Conservation (phyloP, 2,797 vertebrate species). For the Margarornis squamiger region DNA sequence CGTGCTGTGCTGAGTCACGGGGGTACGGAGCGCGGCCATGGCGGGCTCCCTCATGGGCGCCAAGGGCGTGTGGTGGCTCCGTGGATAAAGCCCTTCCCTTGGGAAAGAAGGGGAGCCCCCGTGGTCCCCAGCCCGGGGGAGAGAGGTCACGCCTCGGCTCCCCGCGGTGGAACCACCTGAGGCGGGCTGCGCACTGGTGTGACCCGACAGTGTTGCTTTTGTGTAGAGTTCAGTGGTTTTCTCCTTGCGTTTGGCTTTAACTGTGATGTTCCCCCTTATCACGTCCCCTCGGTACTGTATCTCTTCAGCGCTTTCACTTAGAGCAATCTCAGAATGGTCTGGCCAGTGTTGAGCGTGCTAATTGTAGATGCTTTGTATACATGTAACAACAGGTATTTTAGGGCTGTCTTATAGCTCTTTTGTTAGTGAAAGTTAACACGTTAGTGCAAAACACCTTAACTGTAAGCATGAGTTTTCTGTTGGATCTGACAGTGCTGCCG, state of each 20-base stretch:
- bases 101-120: no score
- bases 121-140: fast-evolving
- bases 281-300: fast-evolving
- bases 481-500: neutral
- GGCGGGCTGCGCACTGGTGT: neutral
- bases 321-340: fast-evolving
- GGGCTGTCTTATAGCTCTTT: neutral
- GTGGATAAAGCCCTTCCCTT: neutral
- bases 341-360: neutral
- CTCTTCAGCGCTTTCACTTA: neutral
- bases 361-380: neutral
- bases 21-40: neutral
- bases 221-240: neutral
- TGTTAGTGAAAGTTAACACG: fast-evolving
- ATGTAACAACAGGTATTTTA: fast-evolving
- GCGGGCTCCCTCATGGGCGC: neutral
- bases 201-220: neutral
- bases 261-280: neutral
- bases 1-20: slow-evolving; percentile 50
- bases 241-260: neutral
- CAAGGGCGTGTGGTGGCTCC: neutral
- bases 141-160: fast-evolving
- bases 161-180: fast-evolving
- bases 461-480: neutral
- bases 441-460: neutral